A percentile compares a stretch with the other conserved stretches of the same genome.
Evolutionary conservation across 2,888 invertebrate species (phyloP).

Genomic region (Drosophila affinis): DNA sequence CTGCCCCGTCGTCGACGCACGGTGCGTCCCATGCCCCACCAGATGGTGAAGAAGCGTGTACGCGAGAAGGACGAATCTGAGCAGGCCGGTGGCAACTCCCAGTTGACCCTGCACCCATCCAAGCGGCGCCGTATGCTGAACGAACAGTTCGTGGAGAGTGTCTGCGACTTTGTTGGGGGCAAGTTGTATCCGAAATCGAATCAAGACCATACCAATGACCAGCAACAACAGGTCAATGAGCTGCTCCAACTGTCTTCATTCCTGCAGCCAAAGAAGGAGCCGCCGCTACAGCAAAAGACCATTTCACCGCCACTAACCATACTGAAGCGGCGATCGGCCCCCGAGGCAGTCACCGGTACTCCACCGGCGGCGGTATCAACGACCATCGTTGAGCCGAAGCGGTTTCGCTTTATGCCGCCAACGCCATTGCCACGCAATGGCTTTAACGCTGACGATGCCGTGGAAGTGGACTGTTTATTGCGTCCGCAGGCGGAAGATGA

Average conservation of each 20-base stretch:
- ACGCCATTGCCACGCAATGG: constrained; percentile 30
- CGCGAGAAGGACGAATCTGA: constrained; percentile 12
- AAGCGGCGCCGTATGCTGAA: constrained; percentile 47
- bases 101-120: constrained; percentile 9
- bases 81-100: neutral
- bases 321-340: constrained; percentile 24
- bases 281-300: neutral
- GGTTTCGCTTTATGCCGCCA: constrained; percentile 42
- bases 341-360: neutral
- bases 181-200: neutral
- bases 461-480: constrained; percentile 1
- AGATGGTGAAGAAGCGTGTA: constrained; percentile 68
- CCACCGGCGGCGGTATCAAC: constrained; percentile 14
- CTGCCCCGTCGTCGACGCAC: constrained; percentile 39
- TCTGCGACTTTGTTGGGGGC: neutral
- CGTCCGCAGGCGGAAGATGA: neutral
- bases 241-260: constrained; percentile 45
- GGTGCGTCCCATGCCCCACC: constrained; percentile 73
- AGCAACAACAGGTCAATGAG: neutral
- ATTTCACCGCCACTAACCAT: constrained; percentile 5
- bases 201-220: neutral
- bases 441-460: neutral
- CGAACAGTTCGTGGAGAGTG: constrained; percentile 28
- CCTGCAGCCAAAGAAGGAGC: constrained; percentile 10
- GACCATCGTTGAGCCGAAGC: neutral